A percentile compares a stretch with the other conserved stretches of the same genome.
Evolutionary conservation across 2,888 invertebrate species (phyloP).

Genomic region (Lepas anatifera): DNA sequence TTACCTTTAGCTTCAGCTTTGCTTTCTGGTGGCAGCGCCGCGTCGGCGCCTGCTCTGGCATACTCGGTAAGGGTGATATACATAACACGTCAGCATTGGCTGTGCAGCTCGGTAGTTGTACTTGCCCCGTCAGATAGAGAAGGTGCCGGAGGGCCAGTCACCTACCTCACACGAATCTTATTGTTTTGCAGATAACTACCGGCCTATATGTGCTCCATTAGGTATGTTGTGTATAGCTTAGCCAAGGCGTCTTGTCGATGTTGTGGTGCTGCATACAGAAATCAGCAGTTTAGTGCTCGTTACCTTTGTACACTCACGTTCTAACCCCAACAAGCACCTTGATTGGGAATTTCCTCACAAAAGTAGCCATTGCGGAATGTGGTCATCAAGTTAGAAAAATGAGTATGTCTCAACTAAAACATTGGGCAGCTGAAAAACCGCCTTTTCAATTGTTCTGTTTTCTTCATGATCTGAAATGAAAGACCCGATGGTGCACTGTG

Average conservation of each 20-base stretch:
- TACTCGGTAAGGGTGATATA: neutral
- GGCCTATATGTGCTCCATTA: conserved; percentile 12
- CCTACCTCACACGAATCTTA: neutral
- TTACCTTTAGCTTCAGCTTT: neutral
- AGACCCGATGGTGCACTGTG: too few species aligned
- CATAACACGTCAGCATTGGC: neutral
- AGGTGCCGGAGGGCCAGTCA: neutral
- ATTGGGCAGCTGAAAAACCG: too few species aligned
- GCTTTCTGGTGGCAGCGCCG: neutral
- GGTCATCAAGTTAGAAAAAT: too few species aligned
- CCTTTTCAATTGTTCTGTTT: too few species aligned
- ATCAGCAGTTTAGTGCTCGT: neutral
- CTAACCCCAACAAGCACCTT: too few species aligned
- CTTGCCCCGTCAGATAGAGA: neutral
- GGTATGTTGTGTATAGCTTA: neutral
- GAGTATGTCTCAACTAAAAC: too few species aligned
- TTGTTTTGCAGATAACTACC: conserved; percentile 5
- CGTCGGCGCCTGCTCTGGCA: neutral
- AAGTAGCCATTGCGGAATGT: too few species aligned
- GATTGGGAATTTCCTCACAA: too few species aligned
- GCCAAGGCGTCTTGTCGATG: neutral
- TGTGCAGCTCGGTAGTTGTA: neutral
- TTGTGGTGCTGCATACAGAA: neutral
- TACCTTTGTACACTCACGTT: neutral
- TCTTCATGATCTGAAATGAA: too few species aligned